Evolutionary conservation across 2,888 invertebrate genomes (phyloP).

Genomic region (Lymantria dispar): DNA sequence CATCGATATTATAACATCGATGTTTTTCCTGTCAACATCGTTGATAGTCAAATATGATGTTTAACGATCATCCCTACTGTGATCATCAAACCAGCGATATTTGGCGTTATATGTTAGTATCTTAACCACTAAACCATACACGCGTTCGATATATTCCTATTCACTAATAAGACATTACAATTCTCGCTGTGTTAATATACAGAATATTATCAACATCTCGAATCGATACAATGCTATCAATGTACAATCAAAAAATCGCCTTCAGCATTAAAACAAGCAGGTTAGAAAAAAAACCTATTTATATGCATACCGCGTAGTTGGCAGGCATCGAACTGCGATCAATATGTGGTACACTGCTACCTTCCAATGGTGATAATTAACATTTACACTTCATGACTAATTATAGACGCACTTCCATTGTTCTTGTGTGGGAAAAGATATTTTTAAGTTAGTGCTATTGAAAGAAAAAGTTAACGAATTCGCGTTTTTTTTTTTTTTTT

Average conservation of each 20-base stretch:
- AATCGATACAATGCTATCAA: slow-evolving; percentile 13
- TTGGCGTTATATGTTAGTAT: too few species aligned
- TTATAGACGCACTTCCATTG: slow-evolving; percentile 25
- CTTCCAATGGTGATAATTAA: slow-evolving; percentile 37
- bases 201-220: background rate
- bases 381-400: slow-evolving; percentile 42
- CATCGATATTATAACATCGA: too few species aligned
- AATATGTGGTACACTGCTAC: slow-evolving; percentile 36
- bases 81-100: too few species aligned
- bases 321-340: slow-evolving; percentile 48
- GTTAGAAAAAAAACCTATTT: slow-evolving; percentile 22
- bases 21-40: too few species aligned
- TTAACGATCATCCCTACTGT: too few species aligned
- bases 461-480: background rate
- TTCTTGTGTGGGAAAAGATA: slow-evolving; percentile 6
- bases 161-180: too few species aligned
- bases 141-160: too few species aligned
- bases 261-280: slow-evolving; percentile 20
- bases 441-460: background rate
- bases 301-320: slow-evolving; percentile 44
- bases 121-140: too few species aligned
- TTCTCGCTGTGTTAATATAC: background rate
- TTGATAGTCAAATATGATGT: too few species aligned
- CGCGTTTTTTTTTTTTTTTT: too few species aligned
- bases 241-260: slow-evolving; percentile 17